Evolutionary conservation across 2,888 invertebrate genomes (phyloP).

Genomic region (Leptinotarsa juncta): DNA sequence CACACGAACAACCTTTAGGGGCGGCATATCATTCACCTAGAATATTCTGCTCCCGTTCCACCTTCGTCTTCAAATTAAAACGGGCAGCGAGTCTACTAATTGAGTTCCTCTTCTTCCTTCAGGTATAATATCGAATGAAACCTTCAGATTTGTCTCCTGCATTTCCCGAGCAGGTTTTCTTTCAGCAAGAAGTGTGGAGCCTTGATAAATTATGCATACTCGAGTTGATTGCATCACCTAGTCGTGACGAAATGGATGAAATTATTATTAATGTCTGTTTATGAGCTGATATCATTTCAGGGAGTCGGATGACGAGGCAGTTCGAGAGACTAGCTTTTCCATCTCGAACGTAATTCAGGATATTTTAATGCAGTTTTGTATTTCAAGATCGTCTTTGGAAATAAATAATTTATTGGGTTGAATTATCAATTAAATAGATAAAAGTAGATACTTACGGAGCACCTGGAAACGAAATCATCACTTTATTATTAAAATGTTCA

Average conservation of each 20-base stretch:
- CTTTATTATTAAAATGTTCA: accelerated
- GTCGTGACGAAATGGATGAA: conserved; percentile 33
- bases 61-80: conserved; percentile 17
- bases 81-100: conserved; percentile 30
- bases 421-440: too few species aligned
- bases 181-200: conserved; percentile 24
- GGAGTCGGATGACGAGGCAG: conserved; percentile 32
- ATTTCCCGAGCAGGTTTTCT: conserved; percentile 2
- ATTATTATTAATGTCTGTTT: conserved; percentile 42
- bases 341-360: neutral
- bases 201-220: conserved; percentile 35
- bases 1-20: neutral
- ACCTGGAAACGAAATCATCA: too few species aligned
- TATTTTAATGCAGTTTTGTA: too few species aligned
- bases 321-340: neutral
- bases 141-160: conserved; percentile 24
- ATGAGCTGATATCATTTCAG: conserved; percentile 35
- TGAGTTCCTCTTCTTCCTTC: conserved; percentile 30
- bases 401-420: too few species aligned
- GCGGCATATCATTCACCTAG: neutral
- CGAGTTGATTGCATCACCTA: conserved; percentile 34
- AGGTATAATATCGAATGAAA: conserved; percentile 26
- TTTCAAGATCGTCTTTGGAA: too few species aligned
- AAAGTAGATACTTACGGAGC: too few species aligned
- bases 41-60: neutral